These are phyloP conservation scores for Imbricaverruca yamaguchii DNA, from an alignment of 2,888 invertebrate genomes.

Conservation along the genomic window DNA sequence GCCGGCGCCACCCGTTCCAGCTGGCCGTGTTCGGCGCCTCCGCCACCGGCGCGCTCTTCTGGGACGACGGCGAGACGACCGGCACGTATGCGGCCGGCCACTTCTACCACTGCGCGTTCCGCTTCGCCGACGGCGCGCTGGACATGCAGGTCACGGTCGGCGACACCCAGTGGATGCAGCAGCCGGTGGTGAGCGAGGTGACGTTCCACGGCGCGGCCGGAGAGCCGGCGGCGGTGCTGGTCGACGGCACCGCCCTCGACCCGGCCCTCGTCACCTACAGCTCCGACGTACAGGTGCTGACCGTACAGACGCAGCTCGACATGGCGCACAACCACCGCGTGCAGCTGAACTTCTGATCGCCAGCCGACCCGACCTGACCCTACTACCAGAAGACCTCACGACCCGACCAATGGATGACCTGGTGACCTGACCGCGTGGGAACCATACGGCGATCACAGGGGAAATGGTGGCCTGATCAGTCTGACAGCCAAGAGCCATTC, in stretches of 20 bases:
- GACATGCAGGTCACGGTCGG: not conserved
- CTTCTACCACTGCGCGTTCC: slow-evolving; percentile 2
- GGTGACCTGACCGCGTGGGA: no score
- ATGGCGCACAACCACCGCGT: not conserved
- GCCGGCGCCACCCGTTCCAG: slow-evolving; percentile 29
- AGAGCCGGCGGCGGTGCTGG: not conserved
- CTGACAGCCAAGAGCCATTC: no score
- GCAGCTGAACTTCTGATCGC: not conserved
- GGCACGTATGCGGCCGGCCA: not conserved
- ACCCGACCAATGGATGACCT: no score
- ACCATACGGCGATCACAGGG: no score
- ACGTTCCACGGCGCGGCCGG: not conserved
- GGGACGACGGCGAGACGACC: slow-evolving; percentile 31
- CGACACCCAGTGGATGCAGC: not conserved
- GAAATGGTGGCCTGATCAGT: no score
- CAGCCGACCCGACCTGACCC: not conserved
- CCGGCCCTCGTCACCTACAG: not conserved
- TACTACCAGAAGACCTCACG: no score
- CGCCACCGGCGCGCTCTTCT: slow-evolving; percentile 29
- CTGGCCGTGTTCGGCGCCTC: slow-evolving; percentile 27
- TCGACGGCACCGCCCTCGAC: not conserved
- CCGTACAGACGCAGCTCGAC: not conserved
- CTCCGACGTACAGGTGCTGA: not conserved
- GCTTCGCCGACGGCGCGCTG: not conserved
- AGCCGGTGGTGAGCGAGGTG: not conserved